phyloP scores from a whole-genome alignment of 2,113 vertebrate genomes.

The Colius striatus region DNA sequence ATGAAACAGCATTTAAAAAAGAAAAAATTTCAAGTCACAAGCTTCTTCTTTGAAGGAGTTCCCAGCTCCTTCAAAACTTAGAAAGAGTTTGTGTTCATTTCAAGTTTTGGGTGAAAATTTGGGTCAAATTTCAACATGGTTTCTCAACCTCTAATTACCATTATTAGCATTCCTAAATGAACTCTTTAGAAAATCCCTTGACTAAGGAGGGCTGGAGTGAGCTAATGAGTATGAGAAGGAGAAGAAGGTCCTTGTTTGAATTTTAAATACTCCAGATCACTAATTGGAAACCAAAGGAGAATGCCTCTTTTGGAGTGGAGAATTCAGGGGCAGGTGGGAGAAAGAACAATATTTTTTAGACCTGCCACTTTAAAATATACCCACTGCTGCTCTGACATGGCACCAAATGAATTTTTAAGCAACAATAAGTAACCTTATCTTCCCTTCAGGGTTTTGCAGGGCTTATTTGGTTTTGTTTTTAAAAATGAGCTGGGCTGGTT shows the following conservation, averaged over 20 bases:
- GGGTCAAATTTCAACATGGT: conserved; percentile 76
- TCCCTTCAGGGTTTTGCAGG: conserved; percentile 18
- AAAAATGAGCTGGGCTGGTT: conserved; percentile 37
- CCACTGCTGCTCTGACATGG: conserved; percentile 30
- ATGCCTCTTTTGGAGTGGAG: conserved; percentile 25
- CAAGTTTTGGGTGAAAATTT: conserved; percentile 72
- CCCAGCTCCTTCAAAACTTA: conserved; percentile 42
- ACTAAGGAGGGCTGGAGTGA: conserved; percentile 64
- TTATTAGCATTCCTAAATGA: conserved; percentile 71
- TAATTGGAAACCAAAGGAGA: conserved; percentile 55
- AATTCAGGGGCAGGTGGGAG: conserved; percentile 51
- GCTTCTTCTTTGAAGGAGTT: conserved; percentile 51
- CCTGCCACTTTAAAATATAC: conserved; percentile 62
- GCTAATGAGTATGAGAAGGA: conserved; percentile 72
- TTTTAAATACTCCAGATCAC: conserved; percentile 65
- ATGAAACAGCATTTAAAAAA: conserved; percentile 55
- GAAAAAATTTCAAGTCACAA: conserved; percentile 56
- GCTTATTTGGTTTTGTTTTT: conserved; percentile 53
- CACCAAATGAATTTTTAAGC: conserved; percentile 51
- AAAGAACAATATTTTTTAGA: conserved; percentile 63
- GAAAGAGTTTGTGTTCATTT: conserved; percentile 61
- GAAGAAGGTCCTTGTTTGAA: conserved; percentile 66
- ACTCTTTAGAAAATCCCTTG: conserved; percentile 70
- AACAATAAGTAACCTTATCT: conserved; percentile 60
- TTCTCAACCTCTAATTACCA: conserved; percentile 75